A percentile compares a stretch with the other conserved stretches of the same genome.
Conservation (phyloP, 2,113 vertebrate genomes). For the Muscicapa adusta region DNA sequence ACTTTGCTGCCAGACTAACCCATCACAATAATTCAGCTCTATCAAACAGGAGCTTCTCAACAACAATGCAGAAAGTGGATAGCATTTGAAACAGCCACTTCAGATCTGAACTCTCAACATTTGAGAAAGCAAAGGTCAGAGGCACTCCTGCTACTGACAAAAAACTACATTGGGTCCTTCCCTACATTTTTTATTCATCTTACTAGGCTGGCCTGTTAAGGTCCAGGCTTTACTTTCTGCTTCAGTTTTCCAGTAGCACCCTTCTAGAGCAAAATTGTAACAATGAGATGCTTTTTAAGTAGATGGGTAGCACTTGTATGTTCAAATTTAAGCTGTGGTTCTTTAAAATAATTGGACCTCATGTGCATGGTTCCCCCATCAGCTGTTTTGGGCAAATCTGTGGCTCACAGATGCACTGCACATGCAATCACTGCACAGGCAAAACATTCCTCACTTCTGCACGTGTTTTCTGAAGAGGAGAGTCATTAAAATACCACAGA, state of each 20-base stretch:
- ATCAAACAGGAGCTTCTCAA: conserved; percentile 26
- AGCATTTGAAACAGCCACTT: conserved; percentile 9
- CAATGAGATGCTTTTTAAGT: not conserved
- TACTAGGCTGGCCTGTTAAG: not conserved
- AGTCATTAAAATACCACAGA: not conserved
- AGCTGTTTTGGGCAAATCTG: not conserved
- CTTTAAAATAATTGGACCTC: not conserved
- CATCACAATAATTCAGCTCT: conserved; percentile 44
- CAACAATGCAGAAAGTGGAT: not conserved
- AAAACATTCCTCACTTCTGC: conserved; percentile 32
- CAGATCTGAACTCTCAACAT: not conserved
- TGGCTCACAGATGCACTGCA: not conserved
- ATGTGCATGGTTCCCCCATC: not conserved
- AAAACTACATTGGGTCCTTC: not conserved
- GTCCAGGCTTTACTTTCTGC: not conserved
- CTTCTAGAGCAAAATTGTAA: not conserved
- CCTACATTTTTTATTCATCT: not conserved
- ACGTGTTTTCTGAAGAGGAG: conserved; percentile 4
- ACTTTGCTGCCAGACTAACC: conserved; percentile 51
- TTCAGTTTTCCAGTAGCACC: not conserved
- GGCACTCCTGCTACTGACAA: not conserved
- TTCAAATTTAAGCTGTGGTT: not conserved
- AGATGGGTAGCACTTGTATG: not conserved
- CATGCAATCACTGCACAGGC: not conserved
- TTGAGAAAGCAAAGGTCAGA: conserved; percentile 30